Conservation (phyloP, 2,113 vertebrate species). For the Chaetodon trifascialis region DNA sequence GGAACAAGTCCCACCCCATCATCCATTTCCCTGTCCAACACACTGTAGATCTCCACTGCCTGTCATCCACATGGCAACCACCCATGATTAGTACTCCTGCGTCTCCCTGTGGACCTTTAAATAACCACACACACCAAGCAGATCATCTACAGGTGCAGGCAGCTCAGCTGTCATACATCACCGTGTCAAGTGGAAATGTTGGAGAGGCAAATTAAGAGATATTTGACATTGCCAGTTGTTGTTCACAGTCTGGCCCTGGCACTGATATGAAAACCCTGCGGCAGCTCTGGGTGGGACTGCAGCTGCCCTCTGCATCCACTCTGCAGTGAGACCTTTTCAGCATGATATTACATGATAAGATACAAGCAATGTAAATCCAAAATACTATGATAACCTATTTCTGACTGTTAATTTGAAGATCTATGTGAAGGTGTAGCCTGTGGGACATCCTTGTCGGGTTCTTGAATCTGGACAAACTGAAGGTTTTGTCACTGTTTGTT, state of each 20-base stretch:
- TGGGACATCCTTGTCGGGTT: background rate
- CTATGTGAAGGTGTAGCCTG: background rate
- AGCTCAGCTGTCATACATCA: background rate
- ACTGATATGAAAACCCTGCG: background rate
- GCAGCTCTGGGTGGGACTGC: slow-evolving; percentile 16
- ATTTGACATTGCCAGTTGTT: background rate
- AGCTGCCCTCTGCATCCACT: slow-evolving; percentile 17
- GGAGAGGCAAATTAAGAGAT: background rate
- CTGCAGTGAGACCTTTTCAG: slow-evolving; percentile 7
- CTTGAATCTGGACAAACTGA: background rate
- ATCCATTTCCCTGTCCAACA: background rate
- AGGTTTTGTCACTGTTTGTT: background rate
- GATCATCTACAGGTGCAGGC: background rate
- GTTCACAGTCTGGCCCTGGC: background rate
- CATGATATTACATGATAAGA: slow-evolving; percentile 1
- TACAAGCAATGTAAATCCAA: background rate
- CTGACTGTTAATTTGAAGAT: background rate
- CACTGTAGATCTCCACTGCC: slow-evolving; percentile 9
- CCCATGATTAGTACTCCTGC: slow-evolving; percentile 29
- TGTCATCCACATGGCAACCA: slow-evolving; percentile 15
- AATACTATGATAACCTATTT: background rate
- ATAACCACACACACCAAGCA: slow-evolving; percentile 8
- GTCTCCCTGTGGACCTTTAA: slow-evolving; percentile 22
- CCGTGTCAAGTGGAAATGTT: slow-evolving; percentile 3
- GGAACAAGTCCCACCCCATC: background rate